Conservation (phyloP, 2,888 invertebrate species). For the Papilio elwesi region DNA sequence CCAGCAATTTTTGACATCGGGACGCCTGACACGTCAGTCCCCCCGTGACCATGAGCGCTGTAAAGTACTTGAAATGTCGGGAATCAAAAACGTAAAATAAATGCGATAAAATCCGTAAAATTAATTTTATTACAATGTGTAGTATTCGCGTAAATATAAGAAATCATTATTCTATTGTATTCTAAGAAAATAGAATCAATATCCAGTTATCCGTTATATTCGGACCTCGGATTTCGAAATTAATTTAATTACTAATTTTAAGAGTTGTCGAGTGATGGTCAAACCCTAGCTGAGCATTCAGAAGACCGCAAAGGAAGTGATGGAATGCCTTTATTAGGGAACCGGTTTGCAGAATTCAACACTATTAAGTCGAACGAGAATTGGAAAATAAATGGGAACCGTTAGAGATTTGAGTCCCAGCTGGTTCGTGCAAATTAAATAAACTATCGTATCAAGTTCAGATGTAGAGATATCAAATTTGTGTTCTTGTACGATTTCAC, state of each 20-base stretch:
- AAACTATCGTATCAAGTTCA: background rate
- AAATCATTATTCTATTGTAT: too few species aligned
- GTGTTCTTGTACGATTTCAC: background rate
- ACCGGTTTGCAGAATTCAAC: conserved; percentile 16
- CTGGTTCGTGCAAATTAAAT: conserved; percentile 1
- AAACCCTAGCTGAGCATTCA: background rate
- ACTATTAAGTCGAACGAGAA: conserved; percentile 8
- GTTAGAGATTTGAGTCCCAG: conserved; percentile 1
- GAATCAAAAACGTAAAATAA: too few species aligned
- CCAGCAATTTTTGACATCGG: too few species aligned
- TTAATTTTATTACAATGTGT: too few species aligned
- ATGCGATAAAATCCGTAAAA: too few species aligned
- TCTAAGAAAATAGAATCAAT: too few species aligned
- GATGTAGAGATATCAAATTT: background rate
- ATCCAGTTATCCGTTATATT: too few species aligned
- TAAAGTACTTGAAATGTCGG: too few species aligned
- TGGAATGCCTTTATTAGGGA: conserved; percentile 20
- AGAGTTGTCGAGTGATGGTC: background rate
- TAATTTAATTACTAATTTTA: background rate
- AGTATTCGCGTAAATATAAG: too few species aligned
- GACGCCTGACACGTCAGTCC: too few species aligned
- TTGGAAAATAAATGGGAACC: conserved; percentile 14
- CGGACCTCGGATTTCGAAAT: too few species aligned
- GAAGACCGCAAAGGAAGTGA: conserved; percentile 11
- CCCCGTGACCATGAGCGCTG: too few species aligned